These are phyloP conservation scores for Indicator indicator DNA, from an alignment of 2,113 vertebrate genomes.

Conservation along the genomic window DNA sequence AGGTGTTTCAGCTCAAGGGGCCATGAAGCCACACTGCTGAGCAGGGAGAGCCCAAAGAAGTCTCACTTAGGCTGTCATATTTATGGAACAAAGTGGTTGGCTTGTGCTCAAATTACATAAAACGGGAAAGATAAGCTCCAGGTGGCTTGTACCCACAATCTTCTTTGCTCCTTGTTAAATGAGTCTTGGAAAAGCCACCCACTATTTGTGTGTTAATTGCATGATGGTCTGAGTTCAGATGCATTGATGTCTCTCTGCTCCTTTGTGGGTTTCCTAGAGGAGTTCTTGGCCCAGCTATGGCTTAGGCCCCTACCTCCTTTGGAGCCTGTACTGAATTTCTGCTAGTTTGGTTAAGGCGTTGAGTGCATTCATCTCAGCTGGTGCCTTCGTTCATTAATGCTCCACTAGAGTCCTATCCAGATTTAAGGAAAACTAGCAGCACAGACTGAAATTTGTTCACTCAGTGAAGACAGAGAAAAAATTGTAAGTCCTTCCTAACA, in stretches of 20 bases:
- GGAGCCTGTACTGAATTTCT: too few relatives aligned
- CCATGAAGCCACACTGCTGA: too few relatives aligned
- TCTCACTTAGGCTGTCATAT: not conserved
- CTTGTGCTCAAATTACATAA: not conserved
- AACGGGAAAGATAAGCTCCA: not conserved
- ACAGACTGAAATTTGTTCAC: not conserved
- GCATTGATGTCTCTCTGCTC: not conserved
- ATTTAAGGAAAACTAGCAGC: not conserved
- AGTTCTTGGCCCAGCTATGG: not conserved
- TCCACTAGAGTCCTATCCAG: not conserved
- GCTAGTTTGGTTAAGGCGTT: not conserved
- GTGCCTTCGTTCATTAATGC: not conserved
- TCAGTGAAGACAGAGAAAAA: not conserved
- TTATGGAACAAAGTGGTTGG: not conserved
- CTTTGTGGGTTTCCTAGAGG: not conserved
- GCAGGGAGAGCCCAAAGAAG: too few relatives aligned
- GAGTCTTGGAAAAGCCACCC: not conserved
- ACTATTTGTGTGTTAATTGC: not conserved
- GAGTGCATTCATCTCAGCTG: not conserved
- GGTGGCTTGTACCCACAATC: not conserved
- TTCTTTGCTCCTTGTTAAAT: not conserved
- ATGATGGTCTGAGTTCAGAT: not conserved
- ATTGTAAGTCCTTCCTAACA: not conserved
- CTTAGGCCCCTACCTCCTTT: too few relatives aligned
- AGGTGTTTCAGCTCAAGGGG: too few relatives aligned